Conservation (phyloP, 2,113 vertebrate genomes). For the Bos indicus region DNA sequence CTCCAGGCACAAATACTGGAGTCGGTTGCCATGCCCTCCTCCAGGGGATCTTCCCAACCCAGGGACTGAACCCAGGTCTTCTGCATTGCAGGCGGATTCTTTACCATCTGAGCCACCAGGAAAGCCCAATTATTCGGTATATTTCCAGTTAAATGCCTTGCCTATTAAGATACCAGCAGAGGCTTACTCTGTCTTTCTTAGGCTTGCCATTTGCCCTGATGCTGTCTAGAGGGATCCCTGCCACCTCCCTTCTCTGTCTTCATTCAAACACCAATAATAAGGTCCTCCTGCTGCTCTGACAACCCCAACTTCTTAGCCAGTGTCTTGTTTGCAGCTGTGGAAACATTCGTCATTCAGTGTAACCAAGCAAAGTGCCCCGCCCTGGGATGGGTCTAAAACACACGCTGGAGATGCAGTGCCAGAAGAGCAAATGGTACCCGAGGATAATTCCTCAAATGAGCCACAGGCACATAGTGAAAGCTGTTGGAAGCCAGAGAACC, state of each 20-base stretch:
- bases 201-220: not conserved
- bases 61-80: not conserved
- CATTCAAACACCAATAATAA: not conserved
- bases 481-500: not conserved
- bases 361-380: slow-evolving; percentile 15
- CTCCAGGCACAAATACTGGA: not conserved
- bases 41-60: not conserved
- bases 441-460: slow-evolving; percentile 15
- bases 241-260: not conserved
- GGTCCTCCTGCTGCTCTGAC: not conserved
- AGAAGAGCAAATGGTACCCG: slow-evolving; percentile 13
- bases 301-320: not conserved
- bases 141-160: not conserved
- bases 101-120: not conserved
- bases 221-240: not conserved
- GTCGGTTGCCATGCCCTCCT: not conserved
- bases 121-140: not conserved
- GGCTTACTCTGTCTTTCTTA: not conserved
- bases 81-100: not conserved
- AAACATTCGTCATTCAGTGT: slow-evolving; percentile 3
- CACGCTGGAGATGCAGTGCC: not conserved
- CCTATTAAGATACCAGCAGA: not conserved
- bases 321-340: slow-evolving; percentile 30
- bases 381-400: not conserved
- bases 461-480: not conserved